Base-by-base conservation (phyloP, 2,888 invertebrate species). In the Anoplius nigerrimus region DNA sequence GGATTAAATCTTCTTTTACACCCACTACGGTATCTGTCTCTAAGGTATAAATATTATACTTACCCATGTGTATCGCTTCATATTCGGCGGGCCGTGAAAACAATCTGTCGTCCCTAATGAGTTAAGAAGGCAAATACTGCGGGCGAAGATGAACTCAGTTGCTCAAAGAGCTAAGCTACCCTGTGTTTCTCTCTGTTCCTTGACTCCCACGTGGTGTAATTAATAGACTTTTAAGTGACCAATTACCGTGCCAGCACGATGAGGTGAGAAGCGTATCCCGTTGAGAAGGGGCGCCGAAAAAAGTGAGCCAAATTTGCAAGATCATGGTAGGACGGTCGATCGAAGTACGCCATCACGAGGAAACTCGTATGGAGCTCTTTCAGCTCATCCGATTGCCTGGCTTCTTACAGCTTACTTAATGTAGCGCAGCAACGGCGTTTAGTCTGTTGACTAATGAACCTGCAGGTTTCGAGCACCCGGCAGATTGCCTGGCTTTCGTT, bases 201-300 rank as follows among this genome's bases (percentile, higher is more conserved):
- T 34, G 34, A 34, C 63, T 63, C 63, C 34, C 60, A 62, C 52
- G 59, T 60, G 54, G 22, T 52, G 73, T 84, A 83, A 88, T 88
- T 87, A 87, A 88, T 88, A 77, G 87, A 84, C 67, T 87, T 87
- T 87, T 87, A 88, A 88, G 83, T 85, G 87, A 82, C 78, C 84
- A 82, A 84, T 86, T 83, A 86, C 59, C 68, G 21, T 51, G 60
- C 76, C 75, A 72, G 66, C 68, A 69, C 62, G 67, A 45, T 60
- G 66, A 68, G 71, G 54, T 46, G 63, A 59, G 21, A 67, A 63
- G 66, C 59, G 64, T 62, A 18, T 27, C 16, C 22, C 6, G 43
- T 62, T 56, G 53, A 45, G n/a, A 69, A 72, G 67, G 53, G 64
- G 66, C 69, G 69, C 70, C 62, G 74, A 68, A 76, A 74, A n/a